Base-by-base conservation (phyloP, 2,113 vertebrate species). In the Petromus typicus region DNA sequence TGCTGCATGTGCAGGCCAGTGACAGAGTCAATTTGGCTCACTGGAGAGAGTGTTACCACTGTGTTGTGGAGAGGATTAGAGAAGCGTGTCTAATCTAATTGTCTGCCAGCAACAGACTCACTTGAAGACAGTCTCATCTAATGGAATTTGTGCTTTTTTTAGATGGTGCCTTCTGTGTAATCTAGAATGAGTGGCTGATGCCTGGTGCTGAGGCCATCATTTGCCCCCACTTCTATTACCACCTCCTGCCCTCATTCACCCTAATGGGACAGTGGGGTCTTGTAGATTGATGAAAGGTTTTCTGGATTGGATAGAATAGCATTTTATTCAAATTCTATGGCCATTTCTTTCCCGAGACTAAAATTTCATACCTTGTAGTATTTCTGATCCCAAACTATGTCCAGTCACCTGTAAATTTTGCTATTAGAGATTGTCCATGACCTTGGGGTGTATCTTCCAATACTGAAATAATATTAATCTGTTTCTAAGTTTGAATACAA, bases 81-180 rank as follows among this genome's bases (percentile, higher is more conserved):
- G 92, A 96, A 89, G 73, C 94, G 20, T 73, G 63, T 93, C 94
- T 97, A 86, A 96, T 95, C 94, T 84, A 94, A 96, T 96, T 89
- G 91, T 94, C 94, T 94, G 45, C 22, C 83, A 63, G 83, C 83
- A 95, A 91, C 54, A 86, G 66, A 93, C 71, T 79, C 67, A 9
- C 73, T 86, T 76, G 66, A 73, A 92, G 78, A 88, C 56, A 92
- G 54, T 27, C 34, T 64, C 7, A 12, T 83, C 57, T 89, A 61
- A 54, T 63, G 45, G 79, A 86, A 92, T 92, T 81, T 0, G 0
- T 76, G 89, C 48, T 69, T 5, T 89, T 92, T 93, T 54, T 23
- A 75, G 66, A 45, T 59, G 81, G 56, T 6, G 25, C 27, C 40
- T 86, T 92, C n/a, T 87, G 76, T 16, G 57, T 76, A 92, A 92